A percentile compares a stretch with the other conserved stretches of the same genome.
These are phyloP conservation scores for Ephydatia muelleri DNA, from an alignment of 37 sponge, comb jelly and placozoan species.

Conservation along the genomic window DNA sequence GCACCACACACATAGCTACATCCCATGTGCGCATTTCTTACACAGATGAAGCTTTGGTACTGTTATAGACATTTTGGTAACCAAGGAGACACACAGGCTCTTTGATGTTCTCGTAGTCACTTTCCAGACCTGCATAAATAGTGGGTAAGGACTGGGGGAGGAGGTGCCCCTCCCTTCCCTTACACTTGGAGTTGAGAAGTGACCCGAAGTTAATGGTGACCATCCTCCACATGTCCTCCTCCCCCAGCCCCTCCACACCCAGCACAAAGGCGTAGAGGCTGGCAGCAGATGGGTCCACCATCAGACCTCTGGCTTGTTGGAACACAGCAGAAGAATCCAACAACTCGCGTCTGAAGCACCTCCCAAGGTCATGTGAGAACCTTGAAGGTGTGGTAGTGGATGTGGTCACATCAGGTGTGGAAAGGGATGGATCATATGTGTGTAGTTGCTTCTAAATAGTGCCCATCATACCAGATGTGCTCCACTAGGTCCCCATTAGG, in stretches of 20 bases:
- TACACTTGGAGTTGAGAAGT: conserved; percentile 29
- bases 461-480: conserved; percentile 26
- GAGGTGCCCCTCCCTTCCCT: not conserved
- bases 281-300: conserved; percentile 41
- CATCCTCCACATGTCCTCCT: conserved; percentile 36
- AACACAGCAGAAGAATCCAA: conserved; percentile 44
- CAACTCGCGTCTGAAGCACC: conserved; percentile 28
- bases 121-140: conserved; percentile 4
- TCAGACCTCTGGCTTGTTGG: conserved; percentile 29
- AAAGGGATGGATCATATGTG: not conserved
- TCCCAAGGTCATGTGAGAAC: conserved; percentile 76
- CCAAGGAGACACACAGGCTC: conserved; percentile 37
- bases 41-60: conserved; percentile 36
- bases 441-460: not conserved
- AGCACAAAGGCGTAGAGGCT: conserved; percentile 43
- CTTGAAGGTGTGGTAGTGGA: conserved; percentile 3
- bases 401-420: not conserved
- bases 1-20: no score
- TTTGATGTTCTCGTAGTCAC: conserved; percentile 47
- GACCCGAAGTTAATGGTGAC: conserved; percentile 39
- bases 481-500: conserved; percentile 7
- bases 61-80: conserved; percentile 25
- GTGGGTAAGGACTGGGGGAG: conserved; percentile 4
- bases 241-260: conserved; percentile 37
- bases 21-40: not conserved